Evolutionary conservation across 2,113 vertebrate genomes (phyloP).

Genomic region (Leptobrachium leishanense): DNA sequence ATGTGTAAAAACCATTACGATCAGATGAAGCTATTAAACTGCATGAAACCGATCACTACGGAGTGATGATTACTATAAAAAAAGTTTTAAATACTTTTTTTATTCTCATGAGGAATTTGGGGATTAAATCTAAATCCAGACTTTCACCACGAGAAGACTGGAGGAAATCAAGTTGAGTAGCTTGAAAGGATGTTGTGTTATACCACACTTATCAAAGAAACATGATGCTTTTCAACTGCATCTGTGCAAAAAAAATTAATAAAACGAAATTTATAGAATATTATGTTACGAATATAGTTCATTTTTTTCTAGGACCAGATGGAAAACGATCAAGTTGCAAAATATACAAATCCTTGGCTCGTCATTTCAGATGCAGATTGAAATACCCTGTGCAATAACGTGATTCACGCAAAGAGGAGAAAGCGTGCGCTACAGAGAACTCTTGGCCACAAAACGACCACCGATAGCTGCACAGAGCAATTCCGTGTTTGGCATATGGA

Average conservation of each 20-base stretch:
- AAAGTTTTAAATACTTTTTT: neutral
- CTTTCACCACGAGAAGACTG: neutral
- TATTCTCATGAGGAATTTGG: neutral
- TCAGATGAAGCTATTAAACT: neutral
- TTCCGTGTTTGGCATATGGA: slow-evolving; percentile 70
- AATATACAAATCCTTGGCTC: slow-evolving; percentile 65
- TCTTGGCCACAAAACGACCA: slow-evolving; percentile 67
- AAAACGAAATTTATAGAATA: slow-evolving; percentile 59
- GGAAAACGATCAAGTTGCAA: slow-evolving; percentile 66
- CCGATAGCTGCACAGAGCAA: slow-evolving; percentile 68
- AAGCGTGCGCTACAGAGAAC: slow-evolving; percentile 74
- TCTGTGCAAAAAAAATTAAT: slow-evolving; percentile 32
- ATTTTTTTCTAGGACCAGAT: slow-evolving; percentile 62
- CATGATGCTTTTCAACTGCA: slow-evolving; percentile 26
- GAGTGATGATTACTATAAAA: neutral
- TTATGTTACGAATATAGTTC: slow-evolving; percentile 62
- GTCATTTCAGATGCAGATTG: slow-evolving; percentile 65
- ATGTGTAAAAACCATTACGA: neutral
- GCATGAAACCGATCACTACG: neutral
- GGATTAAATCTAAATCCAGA: slow-evolving; percentile 6
- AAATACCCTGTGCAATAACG: slow-evolving; percentile 69
- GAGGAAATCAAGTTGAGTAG: slow-evolving; percentile 17
- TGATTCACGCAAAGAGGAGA: slow-evolving; percentile 70
- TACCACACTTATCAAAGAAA: slow-evolving; percentile 27
- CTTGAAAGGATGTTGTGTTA: slow-evolving; percentile 21